These are phyloP conservation scores for Eugnorisma glareosa DNA, from an alignment of 2,888 invertebrate species.

Conservation along the genomic window DNA sequence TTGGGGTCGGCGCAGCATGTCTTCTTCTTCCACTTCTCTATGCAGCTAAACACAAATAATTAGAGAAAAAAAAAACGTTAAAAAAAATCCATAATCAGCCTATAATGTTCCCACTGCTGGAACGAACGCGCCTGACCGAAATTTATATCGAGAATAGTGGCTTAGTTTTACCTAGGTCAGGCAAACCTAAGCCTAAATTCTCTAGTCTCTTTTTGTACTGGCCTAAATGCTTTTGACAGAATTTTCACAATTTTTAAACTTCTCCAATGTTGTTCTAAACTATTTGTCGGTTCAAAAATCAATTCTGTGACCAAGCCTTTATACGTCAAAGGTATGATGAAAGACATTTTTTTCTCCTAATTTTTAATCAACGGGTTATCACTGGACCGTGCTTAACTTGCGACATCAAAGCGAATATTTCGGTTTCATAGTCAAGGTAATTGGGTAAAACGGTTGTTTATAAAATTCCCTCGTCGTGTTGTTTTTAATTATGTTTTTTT, in stretches of 20 bases:
- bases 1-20: too few species aligned
- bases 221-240: constrained; percentile 6
- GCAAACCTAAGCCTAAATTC: background rate
- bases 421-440: constrained; percentile 58
- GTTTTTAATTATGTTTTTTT: constrained; percentile 61
- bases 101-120: background rate
- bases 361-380: constrained; percentile 63
- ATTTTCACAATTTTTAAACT: constrained; percentile 22
- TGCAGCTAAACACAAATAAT: background rate
- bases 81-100: background rate
- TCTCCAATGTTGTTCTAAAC: constrained; percentile 10
- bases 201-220: background rate
- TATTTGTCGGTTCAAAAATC: constrained; percentile 39
- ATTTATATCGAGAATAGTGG: background rate
- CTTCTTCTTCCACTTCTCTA: too few species aligned
- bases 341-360: constrained; percentile 45
- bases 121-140: background rate
- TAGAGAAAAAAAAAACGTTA: background rate
- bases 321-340: constrained; percentile 39
- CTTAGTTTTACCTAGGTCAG: background rate
- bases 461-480: constrained; percentile 52
- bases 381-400: constrained; percentile 36
- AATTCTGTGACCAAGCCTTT: constrained; percentile 37
- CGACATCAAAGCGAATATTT: constrained; percentile 67
- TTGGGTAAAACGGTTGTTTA: constrained; percentile 53